These are phyloP conservation scores for Euura lappo DNA, from an alignment of 1,140 invertebrate genomes.

Conservation along the genomic window DNA sequence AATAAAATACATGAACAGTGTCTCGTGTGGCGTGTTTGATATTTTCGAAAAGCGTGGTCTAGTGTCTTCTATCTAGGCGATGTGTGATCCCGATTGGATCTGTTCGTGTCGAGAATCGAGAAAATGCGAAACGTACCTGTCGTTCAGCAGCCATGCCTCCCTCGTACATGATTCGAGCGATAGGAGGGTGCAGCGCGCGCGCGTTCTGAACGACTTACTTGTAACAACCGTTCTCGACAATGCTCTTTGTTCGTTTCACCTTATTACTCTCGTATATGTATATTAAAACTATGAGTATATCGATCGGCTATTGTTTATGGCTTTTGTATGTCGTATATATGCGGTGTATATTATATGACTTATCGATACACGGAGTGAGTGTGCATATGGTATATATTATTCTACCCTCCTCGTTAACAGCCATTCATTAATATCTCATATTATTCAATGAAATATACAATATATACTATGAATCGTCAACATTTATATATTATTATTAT, in stretches of 20 bases:
- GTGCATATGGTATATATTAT: not conserved
- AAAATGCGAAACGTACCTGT: conserved; percentile 47
- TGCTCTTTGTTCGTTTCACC: not conserved
- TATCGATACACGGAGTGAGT: not conserved
- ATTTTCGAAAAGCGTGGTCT: not conserved
- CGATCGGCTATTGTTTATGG: no score
- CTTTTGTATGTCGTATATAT: no score
- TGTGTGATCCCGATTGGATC: no score
- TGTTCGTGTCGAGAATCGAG: not conserved
- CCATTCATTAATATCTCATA: not conserved
- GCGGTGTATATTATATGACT: not conserved
- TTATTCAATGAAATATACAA: not conserved
- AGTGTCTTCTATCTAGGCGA: no score
- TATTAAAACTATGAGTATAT: no score
- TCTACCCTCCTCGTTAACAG: no score
- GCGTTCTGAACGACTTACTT: not conserved
- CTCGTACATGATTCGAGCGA: conserved; percentile 47
- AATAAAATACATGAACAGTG: no score
- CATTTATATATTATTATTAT: conserved; percentile 12
- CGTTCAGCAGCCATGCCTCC: conserved; percentile 53
- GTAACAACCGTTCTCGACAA: not conserved
- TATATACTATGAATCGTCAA: conserved; percentile 19
- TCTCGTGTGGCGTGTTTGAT: not conserved
- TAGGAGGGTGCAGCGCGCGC: not conserved
- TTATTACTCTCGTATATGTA: not conserved